Base-by-base conservation (phyloP, 2,113 vertebrate genomes). In the Solea solea region DNA sequence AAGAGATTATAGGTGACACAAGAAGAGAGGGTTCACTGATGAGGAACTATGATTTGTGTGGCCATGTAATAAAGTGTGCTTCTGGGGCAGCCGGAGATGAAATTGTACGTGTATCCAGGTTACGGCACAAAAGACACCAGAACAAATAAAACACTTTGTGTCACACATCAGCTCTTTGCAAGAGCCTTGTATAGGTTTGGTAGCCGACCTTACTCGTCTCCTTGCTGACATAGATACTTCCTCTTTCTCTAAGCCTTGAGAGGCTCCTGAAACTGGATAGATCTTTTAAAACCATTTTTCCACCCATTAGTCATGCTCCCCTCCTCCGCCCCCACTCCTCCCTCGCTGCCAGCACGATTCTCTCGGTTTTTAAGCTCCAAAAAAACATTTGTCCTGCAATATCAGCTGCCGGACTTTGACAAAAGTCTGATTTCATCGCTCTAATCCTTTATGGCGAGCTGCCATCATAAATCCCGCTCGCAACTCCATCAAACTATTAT, bases 201-300 rank as follows among this genome's bases (percentile, higher is more conserved):
- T 25, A 25, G 73, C 67, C 25, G 44, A 51, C 62, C 41, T 68
- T 25, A 10, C 48, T 81, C 62, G 74, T 82, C 84, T 93, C 92
- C 90, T 85, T 54, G 40, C 85, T 89, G 90, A 92, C 88, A 93
- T 71, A 87, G 84, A 90, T 90, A 92, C 87, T 93, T 85, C 75
- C 76, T 72, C 72, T 86, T 93, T 90, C 89, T 70, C 85, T 72
- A 69, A 90, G 82, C 87, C 90, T 88, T 74, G 41, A 55, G 39
- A 88, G 60, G 71, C 85, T 92, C 82, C 80, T 74, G 90, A 90
- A 93, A 91, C 72, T 75, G 85, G 90, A 91, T 55, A 80, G 83
- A 83, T 59, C 70, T 56, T 56, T 72, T 59, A 53, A 88, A 87
- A 88, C 67, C 8, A 2, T 73, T 76, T 84, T 82, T 83, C 85